Evolutionary conservation across 2,888 invertebrate species (phyloP).

Genomic region (Orthosia incerta): DNA sequence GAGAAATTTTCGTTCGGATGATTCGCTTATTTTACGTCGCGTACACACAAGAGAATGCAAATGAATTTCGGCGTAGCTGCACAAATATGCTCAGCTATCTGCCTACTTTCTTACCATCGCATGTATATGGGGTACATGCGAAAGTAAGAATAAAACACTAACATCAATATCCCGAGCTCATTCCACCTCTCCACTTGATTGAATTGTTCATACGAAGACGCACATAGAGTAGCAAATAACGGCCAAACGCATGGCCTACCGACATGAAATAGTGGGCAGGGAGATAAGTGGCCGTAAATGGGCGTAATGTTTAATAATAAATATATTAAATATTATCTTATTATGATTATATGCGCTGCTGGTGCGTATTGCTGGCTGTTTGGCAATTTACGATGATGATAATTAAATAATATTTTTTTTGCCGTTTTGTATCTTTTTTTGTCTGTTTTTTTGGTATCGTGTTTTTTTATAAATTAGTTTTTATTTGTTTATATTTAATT

Average conservation of each 20-base stretch:
- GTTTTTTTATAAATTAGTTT: no score
- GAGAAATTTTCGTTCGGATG: not conserved
- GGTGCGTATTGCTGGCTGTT: constrained; percentile 30
- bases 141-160: constrained; percentile 64
- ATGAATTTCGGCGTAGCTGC: not conserved
- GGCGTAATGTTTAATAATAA: constrained; percentile 63
- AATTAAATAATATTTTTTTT: no score
- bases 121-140: no score
- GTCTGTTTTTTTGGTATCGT: no score
- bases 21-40: no score
- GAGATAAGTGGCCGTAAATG: constrained; percentile 60
- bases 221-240: constrained; percentile 73
- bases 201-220: constrained; percentile 75
- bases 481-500: no score
- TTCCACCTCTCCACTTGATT: constrained; percentile 64
- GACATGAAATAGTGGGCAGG: constrained; percentile 53
- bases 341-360: constrained; percentile 22
- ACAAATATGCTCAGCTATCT: not conserved
- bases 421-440: no score
- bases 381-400: constrained; percentile 11
- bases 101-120: not conserved
- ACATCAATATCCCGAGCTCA: constrained; percentile 52
- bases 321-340: constrained; percentile 60
- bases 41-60: no score
- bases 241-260: constrained; percentile 62